Conservation (phyloP, 2,113 vertebrate genomes). For the Tupaia chinensis region DNA sequence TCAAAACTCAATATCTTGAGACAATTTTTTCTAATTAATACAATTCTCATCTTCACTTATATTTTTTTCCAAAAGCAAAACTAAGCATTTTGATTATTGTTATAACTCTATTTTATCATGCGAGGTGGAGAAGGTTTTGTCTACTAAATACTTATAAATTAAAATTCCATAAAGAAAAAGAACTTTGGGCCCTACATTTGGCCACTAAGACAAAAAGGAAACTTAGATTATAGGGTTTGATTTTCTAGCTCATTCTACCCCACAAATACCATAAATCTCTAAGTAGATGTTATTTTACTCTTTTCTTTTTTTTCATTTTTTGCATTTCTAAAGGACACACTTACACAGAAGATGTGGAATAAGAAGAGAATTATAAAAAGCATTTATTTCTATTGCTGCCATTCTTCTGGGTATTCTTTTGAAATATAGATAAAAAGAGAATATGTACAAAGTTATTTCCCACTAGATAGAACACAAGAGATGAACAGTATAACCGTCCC, state of each 20-base stretch:
- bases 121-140: background rate
- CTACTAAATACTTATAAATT: background rate
- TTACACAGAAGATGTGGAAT: background rate
- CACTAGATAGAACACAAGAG: background rate
- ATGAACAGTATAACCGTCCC: background rate
- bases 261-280: background rate
- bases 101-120: background rate
- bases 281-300: background rate
- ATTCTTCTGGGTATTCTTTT: background rate
- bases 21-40: background rate
- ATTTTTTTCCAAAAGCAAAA: background rate
- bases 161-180: constrained; percentile 3
- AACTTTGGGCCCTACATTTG: background rate
- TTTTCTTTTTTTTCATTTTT: no score
- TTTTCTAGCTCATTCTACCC: background rate
- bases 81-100: background rate
- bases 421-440: background rate
- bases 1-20: background rate
- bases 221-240: background rate
- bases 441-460: background rate
- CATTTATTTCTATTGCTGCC: background rate
- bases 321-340: background rate
- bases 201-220: background rate
- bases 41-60: background rate
- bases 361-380: background rate